Evolutionary conservation across 2,113 vertebrate genomes (phyloP).

Genomic region (Sus scrofa): T2T-Sscrofa CM000820.6:14642501-14643000

Average conservation of each 20-base stretch:
- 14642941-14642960: background rate
- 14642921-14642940: background rate
- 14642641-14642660: background rate
- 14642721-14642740: background rate
- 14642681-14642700: background rate
- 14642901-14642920: background rate
- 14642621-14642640: background rate
- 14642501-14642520: background rate
- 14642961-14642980: background rate
- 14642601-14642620: background rate
- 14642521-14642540: background rate
- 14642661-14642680: background rate
- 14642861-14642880: background rate
- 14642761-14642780: background rate
- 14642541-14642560: background rate
- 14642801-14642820: background rate
- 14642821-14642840: background rate
- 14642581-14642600: background rate
- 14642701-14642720: background rate
- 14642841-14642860: background rate
- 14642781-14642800: background rate
- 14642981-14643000: background rate
- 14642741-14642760: constrained; percentile 12
- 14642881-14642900: background rate
- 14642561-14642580: background rate